Conservation (phyloP, 2,888 invertebrate species). For the Selenia dentaria region DNA sequence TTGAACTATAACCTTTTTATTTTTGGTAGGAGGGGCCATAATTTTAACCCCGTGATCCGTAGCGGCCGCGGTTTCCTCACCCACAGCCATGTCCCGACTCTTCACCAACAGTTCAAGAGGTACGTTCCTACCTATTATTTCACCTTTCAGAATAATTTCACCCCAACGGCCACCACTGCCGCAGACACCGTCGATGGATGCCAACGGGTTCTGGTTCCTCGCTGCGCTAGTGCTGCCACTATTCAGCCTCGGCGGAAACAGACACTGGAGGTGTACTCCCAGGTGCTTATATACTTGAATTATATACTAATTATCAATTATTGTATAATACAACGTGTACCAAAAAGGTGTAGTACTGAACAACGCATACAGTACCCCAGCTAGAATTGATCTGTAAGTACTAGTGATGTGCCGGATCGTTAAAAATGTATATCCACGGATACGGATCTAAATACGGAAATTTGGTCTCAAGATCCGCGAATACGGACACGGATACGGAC, state of each 20-base stretch:
- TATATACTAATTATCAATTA: no score
- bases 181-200: constrained; percentile 31
- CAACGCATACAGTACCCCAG: no score
- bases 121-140: background rate
- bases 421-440: no score
- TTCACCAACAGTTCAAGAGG: background rate
- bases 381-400: no score
- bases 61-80: background rate
- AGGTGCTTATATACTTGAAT: no score
- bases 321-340: no score
- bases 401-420: no score
- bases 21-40: constrained; percentile 5
- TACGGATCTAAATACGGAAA: no score
- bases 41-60: background rate
- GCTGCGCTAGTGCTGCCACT: constrained; percentile 60
- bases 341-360: no score
- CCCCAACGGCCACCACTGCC: constrained; percentile 44
- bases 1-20: no score
- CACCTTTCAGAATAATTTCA: constrained; percentile 37
- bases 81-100: background rate
- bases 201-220: constrained; percentile 51
- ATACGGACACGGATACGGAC: no score
- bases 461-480: no score
- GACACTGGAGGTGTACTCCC: constrained; percentile 52
- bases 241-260: constrained; percentile 39